phyloP scores from a whole-genome alignment of 2,888 invertebrate species.

The Bursaphelenchus okinawaensis region DNA sequence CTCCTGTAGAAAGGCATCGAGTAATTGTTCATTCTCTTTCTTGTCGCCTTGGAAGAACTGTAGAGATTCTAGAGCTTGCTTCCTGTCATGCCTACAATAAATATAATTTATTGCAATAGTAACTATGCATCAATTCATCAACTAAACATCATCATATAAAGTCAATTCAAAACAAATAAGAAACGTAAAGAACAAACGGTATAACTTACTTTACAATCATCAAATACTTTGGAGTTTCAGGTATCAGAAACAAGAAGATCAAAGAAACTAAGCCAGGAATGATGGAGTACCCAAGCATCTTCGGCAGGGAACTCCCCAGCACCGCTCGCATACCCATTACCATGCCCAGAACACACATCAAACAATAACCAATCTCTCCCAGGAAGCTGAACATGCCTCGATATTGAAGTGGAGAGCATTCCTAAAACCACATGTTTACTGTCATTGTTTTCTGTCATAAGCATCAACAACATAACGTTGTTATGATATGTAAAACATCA shows the following conservation, averaged over 20 bases:
- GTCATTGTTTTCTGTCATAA: too few relatives aligned
- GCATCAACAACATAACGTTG: not conserved
- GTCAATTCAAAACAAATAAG: not conserved
- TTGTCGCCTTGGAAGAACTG: constrained; percentile 43
- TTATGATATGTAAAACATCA: too few relatives aligned
- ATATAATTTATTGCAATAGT: not conserved
- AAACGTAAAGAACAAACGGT: not conserved
- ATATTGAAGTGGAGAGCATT: constrained; percentile 39
- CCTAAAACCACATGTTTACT: too few relatives aligned
- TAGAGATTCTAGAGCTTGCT: constrained; percentile 36
- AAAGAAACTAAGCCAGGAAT: constrained; percentile 37
- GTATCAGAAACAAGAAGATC: constrained; percentile 38
- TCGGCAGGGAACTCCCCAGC: constrained; percentile 38
- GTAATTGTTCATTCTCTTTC: constrained; percentile 25
- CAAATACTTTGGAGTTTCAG: constrained; percentile 48
- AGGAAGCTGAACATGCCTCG: constrained; percentile 46
- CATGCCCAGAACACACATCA: constrained; percentile 48
- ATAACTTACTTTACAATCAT: constrained; percentile 38
- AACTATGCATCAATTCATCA: not conserved
- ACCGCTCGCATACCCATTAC: constrained; percentile 44
- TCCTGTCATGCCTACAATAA: constrained; percentile 31
- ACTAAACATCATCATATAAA: constrained; percentile 1
- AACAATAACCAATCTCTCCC: constrained; percentile 49
- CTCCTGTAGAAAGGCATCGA: constrained; percentile 38
- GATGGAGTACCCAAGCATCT: constrained; percentile 40